phyloP scores from a whole-genome alignment of 2,113 vertebrate species.

The Rhinichthys klamathensis region DNA sequence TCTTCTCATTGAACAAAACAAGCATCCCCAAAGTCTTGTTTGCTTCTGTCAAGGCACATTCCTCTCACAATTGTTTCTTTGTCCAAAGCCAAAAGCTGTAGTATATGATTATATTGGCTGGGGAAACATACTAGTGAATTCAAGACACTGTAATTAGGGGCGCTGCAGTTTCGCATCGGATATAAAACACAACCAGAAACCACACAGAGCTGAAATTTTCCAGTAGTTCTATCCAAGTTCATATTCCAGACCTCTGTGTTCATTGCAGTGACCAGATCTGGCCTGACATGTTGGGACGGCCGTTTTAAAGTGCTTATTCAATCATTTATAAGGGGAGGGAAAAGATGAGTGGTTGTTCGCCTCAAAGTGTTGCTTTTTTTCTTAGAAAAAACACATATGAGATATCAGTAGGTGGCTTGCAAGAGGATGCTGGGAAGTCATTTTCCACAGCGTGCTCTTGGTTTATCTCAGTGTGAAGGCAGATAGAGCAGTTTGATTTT shows the following conservation, averaged over 20 bases:
- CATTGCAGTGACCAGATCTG: constrained; percentile 43
- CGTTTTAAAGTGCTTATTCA: constrained; percentile 46
- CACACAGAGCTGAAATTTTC: not conserved
- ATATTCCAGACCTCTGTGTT: constrained; percentile 28
- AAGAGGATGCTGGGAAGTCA: constrained; percentile 51
- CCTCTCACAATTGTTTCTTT: not conserved
- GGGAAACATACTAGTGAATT: not conserved
- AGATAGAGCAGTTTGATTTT: constrained; percentile 44
- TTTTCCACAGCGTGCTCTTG: constrained; percentile 54
- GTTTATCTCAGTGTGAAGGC: constrained; percentile 57
- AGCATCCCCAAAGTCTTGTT: not conserved
- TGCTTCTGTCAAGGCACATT: not conserved
- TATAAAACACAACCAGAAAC: constrained; percentile 10
- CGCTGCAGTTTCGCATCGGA: not conserved
- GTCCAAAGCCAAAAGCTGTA: constrained; percentile 16
- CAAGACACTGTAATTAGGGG: constrained; percentile 11
- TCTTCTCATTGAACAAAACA: not conserved
- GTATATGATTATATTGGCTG: constrained; percentile 29
- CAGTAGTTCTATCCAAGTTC: not conserved
- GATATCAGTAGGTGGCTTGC: constrained; percentile 48
- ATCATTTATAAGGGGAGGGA: constrained; percentile 46
- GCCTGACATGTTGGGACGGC: constrained; percentile 19
- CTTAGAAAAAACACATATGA: constrained; percentile 37
- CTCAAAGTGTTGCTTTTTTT: constrained; percentile 38
- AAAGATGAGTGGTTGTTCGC: constrained; percentile 38